Percentiles rank a stretch among this genome's conserved stretches.
These are phyloP conservation scores for Meliscaeva auricollis DNA, from an alignment of 2,888 invertebrate species.

Conservation along the genomic window DNA sequence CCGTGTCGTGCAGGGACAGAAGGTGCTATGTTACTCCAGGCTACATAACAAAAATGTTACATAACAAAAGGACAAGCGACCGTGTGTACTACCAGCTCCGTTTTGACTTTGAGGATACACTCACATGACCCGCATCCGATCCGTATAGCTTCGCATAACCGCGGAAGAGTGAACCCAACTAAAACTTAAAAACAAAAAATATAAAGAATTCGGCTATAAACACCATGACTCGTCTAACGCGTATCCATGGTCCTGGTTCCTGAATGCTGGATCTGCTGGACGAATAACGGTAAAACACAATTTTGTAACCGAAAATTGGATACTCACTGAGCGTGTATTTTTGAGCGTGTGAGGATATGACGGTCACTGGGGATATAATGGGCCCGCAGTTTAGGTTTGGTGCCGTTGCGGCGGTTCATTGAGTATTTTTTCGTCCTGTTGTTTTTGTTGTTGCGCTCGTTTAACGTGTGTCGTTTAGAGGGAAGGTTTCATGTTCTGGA, in stretches of 20 bases:
- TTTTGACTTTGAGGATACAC: conserved; percentile 72
- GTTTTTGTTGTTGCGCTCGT: conserved; percentile 18
- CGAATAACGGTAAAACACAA: conserved; percentile 57
- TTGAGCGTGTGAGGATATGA: conserved; percentile 59
- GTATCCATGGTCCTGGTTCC: not conserved
- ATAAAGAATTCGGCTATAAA: conserved; percentile 41
- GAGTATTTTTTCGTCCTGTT: conserved; percentile 40
- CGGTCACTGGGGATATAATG: conserved; percentile 68
- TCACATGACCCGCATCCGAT: conserved; percentile 68
- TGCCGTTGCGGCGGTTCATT: conserved; percentile 73
- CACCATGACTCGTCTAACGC: conserved; percentile 37
- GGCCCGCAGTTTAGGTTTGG: conserved; percentile 72
- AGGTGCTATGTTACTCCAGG: conserved; percentile 61
- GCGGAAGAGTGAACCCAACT: conserved; percentile 48
- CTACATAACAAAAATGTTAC: conserved; percentile 21
- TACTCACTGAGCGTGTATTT: conserved; percentile 73
- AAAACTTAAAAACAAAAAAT: conserved; percentile 26
- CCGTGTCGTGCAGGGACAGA: not conserved
- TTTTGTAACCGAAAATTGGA: conserved; percentile 77
- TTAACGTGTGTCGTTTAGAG: conserved; percentile 27
- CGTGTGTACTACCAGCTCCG: conserved; percentile 62
- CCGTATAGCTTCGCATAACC: conserved; percentile 49
- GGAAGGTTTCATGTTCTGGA: conserved; percentile 71
- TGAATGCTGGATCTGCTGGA: conserved; percentile 21
- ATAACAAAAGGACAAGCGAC: conserved; percentile 64